These are phyloP conservation scores for Cephus rjabovi DNA, from an alignment of 2,888 invertebrate species.

Conservation along the genomic window DNA sequence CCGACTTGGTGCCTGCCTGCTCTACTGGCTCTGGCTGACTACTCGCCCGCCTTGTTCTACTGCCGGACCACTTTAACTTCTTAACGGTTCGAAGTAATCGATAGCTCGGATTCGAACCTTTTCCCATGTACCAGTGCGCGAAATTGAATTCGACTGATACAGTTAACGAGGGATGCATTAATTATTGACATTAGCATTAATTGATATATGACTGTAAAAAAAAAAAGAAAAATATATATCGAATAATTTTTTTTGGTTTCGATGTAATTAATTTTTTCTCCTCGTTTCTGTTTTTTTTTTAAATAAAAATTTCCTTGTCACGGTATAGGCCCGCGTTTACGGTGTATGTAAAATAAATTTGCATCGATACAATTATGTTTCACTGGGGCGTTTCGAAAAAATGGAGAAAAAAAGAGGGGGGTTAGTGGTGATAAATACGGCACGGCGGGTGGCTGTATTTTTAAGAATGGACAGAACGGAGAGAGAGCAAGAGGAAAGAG, in stretches of 20 bases:
- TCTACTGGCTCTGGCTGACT: no score
- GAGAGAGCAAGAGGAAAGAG: background rate
- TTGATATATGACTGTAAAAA: no score
- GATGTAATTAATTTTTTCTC: no score
- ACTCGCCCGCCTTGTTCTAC: slow-evolving; percentile 1
- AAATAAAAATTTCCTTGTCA: background rate
- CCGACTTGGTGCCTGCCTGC: background rate
- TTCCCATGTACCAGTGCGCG: background rate
- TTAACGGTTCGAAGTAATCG: slow-evolving; percentile 22
- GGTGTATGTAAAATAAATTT: no score
- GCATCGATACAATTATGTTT: background rate
- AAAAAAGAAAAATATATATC: no score
- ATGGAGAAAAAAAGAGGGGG: background rate
- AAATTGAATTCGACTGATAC: no score
- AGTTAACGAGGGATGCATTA: no score
- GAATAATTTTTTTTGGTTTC: no score
- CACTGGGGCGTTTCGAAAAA: background rate
- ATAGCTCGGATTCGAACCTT: slow-evolving; percentile 15
- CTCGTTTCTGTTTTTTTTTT: background rate
- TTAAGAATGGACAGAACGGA: background rate
- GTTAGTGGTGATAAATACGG: background rate
- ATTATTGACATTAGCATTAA: no score
- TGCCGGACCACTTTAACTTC: slow-evolving; percentile 23
- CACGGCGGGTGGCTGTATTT: slow-evolving; percentile 6
- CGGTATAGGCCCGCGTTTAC: no score